Percentiles rank a stretch among this genome's conserved stretches.
These are phyloP conservation scores for Lucinisca nassula DNA, from an alignment of 2,888 invertebrate species.

Conservation along the genomic window DNA sequence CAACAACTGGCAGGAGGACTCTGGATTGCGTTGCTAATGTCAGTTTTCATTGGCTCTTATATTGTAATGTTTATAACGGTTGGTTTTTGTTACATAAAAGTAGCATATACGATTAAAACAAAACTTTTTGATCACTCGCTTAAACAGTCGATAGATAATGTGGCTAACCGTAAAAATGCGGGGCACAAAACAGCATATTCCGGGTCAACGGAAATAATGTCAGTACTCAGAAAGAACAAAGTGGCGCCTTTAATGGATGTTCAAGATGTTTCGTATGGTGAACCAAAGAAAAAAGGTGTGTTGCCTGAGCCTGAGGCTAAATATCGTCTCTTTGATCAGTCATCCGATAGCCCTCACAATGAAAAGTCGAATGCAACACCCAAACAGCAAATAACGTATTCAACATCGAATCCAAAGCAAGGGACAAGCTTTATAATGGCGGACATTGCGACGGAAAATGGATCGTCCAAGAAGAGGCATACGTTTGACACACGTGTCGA, in stretches of 20 bases:
- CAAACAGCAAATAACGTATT: not conserved
- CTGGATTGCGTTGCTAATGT: not conserved
- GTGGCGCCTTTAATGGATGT: not conserved
- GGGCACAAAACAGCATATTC: not conserved
- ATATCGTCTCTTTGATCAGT: not conserved
- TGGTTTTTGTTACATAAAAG: not conserved
- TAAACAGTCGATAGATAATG: not conserved
- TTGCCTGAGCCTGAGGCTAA: not conserved
- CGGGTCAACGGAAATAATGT: not conserved
- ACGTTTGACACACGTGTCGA: no score
- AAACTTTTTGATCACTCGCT: not conserved
- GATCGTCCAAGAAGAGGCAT: no score
- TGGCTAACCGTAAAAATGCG: not conserved
- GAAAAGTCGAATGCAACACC: not conserved
- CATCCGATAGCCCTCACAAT: not conserved
- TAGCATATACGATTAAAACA: not conserved
- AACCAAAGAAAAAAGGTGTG: not conserved
- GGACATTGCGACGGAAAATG: no score
- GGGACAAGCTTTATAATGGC: not conserved
- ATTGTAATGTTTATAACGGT: not conserved
- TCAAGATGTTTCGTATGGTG: not conserved
- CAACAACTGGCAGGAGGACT: not conserved
- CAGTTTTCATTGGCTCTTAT: not conserved
- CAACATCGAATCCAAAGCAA: not conserved
- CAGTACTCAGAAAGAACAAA: not conserved